Base-by-base conservation (phyloP, 2,797 vertebrate genomes). In the Acrossocheilus wenchowensis region DNA sequence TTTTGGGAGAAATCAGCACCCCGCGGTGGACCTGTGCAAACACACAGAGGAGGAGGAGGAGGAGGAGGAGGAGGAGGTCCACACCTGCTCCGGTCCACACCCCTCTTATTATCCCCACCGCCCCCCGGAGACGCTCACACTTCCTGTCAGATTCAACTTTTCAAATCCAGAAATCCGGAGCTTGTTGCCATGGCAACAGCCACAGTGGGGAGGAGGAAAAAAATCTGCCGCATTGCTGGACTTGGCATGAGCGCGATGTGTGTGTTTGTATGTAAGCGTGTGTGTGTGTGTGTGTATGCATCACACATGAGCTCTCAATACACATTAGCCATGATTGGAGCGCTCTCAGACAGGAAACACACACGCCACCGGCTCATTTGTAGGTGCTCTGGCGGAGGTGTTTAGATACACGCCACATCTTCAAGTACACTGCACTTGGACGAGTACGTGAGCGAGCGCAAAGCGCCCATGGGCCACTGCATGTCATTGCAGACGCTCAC, bases 181-280 rank as follows among this genome's bases (percentile, higher is more conserved):
- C 94, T 92, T 94, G 96, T 96, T 95, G 94, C 95, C 90, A 95
- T 95, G 94, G 95, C 94, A 95, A 96, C 95, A 94, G 92, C 90
- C 92, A 93, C 91, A 93, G 92, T 91, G 90, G 87, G 89, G 50
- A 89, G 89, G 89, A 87, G 80, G 78, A 77, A 83, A 68, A 39
- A 88, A 89, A 91, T 93, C 92, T 96, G 94, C 94, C 92, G 94
- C 95, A 95, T 94, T 95, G 94, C 94, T 92, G 87, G 93, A 93
- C 93, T 93, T 92, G 91, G 43, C 90, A 90, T 91, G 89, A 91
- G 90, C 90, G 91, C 92, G 43, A 43, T 77, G 79, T 54, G 62
- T 77, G 48, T 79, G 41, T 64, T 50, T 36, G 60, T 26, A 62
- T 68, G n/a, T 71, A 23, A 60, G 57, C 64, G 10, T 64, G 26